A percentile compares a stretch with the other conserved stretches of the same genome.
Conservation (phyloP, 2,888 invertebrate genomes). For the Chouioia cunea region DNA sequence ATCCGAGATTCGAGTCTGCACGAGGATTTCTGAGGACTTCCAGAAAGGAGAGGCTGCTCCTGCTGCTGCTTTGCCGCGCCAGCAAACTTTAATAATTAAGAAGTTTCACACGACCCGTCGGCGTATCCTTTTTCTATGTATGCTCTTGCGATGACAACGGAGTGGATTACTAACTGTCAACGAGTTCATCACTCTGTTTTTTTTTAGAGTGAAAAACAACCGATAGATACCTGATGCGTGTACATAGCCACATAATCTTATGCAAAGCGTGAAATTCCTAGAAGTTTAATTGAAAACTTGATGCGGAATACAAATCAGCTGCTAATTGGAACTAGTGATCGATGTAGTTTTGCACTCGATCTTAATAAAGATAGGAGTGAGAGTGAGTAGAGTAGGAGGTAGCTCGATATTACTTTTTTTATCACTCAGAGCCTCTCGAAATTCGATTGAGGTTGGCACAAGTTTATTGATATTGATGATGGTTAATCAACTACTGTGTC, state of each 20-base stretch:
- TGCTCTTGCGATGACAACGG: conserved; percentile 3
- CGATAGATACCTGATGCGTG: too few species aligned
- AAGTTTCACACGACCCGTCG: conserved; percentile 40
- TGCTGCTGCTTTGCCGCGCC: too few species aligned
- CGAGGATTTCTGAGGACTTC: conserved; percentile 39
- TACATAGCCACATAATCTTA: too few species aligned
- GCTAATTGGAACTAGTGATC: conserved; percentile 7
- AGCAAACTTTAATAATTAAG: conserved; percentile 46
- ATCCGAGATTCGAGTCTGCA: conserved; percentile 35
- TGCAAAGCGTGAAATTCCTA: not conserved
- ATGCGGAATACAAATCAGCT: conserved; percentile 7
- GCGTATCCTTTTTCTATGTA: conserved; percentile 7
- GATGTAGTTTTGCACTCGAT: conserved; percentile 9
- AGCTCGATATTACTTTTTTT: not conserved
- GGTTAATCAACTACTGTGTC: too few species aligned
- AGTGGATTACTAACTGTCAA: conserved; percentile 34
- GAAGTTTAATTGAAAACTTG: conserved; percentile 27
- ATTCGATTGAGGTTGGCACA: not conserved
- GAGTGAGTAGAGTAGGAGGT: too few species aligned
- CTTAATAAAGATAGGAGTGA: conserved; percentile 19
- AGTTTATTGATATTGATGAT: too few species aligned
- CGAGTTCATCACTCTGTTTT: too few species aligned
- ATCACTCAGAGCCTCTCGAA: not conserved
- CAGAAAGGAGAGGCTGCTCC: not conserved
- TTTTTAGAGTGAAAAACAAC: too few species aligned